Conservation (phyloP, 2,888 invertebrate genomes). For the Muscina levida region DNA sequence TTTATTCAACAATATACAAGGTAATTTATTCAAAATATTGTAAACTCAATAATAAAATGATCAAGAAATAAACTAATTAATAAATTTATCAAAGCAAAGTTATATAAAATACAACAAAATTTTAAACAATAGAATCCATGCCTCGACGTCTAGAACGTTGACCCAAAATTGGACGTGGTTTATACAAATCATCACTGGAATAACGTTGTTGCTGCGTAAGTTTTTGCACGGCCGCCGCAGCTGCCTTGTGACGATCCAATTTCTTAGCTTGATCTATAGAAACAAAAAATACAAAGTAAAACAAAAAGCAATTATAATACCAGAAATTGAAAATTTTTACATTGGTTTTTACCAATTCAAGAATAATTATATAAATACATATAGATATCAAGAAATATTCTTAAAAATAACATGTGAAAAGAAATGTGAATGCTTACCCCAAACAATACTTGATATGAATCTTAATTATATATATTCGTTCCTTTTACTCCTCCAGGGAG, state of each 20-base stretch:
- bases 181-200: constrained; percentile 86
- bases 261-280: constrained; percentile 48
- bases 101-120: background rate
- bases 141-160: constrained; percentile 81
- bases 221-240: constrained; percentile 62
- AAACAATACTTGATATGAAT: constrained; percentile 52
- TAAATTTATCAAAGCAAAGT: background rate
- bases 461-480: constrained; percentile 22
- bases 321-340: too few species aligned
- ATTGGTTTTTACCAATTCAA: too few species aligned
- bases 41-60: too few species aligned
- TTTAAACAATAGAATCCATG: constrained; percentile 66
- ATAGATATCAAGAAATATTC: too few species aligned
- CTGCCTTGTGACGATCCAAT: constrained; percentile 51
- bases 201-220: constrained; percentile 82
- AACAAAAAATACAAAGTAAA: constrained; percentile 9
- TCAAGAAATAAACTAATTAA: too few species aligned
- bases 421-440: constrained; percentile 35
- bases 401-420: background rate
- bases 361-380: background rate
- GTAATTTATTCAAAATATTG: too few species aligned
- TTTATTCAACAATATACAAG: constrained; percentile 28
- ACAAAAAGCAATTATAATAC: too few species aligned
- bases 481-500: constrained; percentile 20
- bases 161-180: constrained; percentile 84